Conservation (phyloP, 1,140 invertebrate genomes). For the Tetraneura akinire region DNA sequence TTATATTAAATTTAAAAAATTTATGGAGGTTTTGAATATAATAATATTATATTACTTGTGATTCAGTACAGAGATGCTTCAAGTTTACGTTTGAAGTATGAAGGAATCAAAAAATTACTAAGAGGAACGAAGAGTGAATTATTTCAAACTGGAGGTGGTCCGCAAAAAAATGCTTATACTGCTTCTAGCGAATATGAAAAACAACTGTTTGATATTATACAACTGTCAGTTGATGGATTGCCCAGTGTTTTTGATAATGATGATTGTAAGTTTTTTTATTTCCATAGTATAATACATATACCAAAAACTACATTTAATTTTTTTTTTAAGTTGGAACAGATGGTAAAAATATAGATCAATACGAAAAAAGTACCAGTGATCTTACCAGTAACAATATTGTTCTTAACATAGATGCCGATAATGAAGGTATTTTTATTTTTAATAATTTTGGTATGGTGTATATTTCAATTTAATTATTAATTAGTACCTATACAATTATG, state of each 20-base stretch:
- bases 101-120: not conserved
- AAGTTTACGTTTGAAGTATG: not conserved
- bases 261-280: not conserved
- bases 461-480: too few relatives aligned
- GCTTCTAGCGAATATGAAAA: not conserved
- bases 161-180: constrained; percentile 2
- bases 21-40: too few relatives aligned
- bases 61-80: not conserved
- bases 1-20: not conserved
- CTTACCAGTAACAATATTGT: too few relatives aligned
- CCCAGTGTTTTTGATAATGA: not conserved
- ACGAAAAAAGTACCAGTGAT: too few relatives aligned
- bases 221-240: constrained; percentile 1
- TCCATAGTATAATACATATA: too few relatives aligned
- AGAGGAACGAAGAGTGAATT: not conserved
- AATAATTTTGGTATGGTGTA: too few relatives aligned
- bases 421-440: too few relatives aligned
- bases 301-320: too few relatives aligned
- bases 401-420: too few relatives aligned
- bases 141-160: not conserved
- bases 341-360: too few relatives aligned
- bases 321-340: too few relatives aligned
- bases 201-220: not conserved
- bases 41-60: not conserved
- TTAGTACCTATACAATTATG: too few relatives aligned